Evolutionary conservation across 2,113 vertebrate species (phyloP), one percentile per base, ranked within the genome.

Genomic region (Uria lomvia): DNA sequence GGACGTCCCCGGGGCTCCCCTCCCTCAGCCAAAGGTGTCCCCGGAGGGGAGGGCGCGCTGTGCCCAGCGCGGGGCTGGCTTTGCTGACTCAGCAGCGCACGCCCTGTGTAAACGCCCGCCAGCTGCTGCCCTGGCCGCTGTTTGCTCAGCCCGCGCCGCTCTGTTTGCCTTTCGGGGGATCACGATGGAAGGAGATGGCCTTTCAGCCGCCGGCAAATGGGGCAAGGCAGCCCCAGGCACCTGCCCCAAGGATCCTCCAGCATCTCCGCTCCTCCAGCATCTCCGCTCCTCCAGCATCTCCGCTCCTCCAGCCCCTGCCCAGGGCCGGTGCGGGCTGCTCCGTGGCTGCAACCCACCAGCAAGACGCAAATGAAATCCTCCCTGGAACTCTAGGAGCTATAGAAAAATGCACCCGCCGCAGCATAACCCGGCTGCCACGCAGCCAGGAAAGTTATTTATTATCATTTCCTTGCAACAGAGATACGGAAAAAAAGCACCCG

Each of bases 401-500:
- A 88, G 67, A 95, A 70, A 86, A 80, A 71, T 3, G 8, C 40
- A 87, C 32, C 60, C 1, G 0, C 32, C 1, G 3, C 47, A 18
- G 65, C 45, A 14, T 58, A 73, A 71, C 83, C 45, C 15, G 0
- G 86, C 95, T 92, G 67, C 82, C 55, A 56, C 0, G 1, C 77
- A 95, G 94, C 94, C 80, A 71, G 89, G 76, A 50, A 19, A 40
- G 30, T 53, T 24, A 88, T 94, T 94, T 97, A 97, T 97, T 97
- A 72, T 60, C 8, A 40, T 84, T 96, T 96, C 86, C 86, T 97
- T 72, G 78, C 50, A 42, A 85, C 68, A 96, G 71, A 95, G 58
- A 90, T 43, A 90, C 3, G 81, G 86, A 15, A 49, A 58, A 24
- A 83, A 90, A 50, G 65, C 77, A 81, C 49, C 84, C 60, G 0